phyloP scores from a whole-genome alignment of 2,797 vertebrate genomes.

The Dendrocincla fuliginosa region DNA sequence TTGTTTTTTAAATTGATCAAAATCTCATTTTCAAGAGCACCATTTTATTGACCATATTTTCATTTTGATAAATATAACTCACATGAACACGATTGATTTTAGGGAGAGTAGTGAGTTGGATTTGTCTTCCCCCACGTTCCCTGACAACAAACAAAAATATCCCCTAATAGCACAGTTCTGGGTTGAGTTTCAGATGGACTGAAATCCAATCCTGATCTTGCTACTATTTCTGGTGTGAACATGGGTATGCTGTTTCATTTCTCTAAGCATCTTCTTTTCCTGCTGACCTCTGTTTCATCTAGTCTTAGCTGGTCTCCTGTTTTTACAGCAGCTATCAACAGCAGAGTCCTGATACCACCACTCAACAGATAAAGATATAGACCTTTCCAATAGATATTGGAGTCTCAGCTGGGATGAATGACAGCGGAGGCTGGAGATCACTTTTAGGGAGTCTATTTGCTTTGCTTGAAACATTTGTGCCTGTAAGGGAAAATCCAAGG shows the following conservation, averaged over 20 bases:
- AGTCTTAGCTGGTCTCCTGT: background rate
- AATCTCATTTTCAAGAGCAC: background rate
- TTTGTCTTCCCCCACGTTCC: background rate
- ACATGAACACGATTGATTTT: background rate
- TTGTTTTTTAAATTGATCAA: background rate
- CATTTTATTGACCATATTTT: background rate
- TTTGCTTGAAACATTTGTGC: background rate
- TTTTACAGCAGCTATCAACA: conserved; percentile 6
- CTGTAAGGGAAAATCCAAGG: background rate
- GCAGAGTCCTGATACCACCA: background rate
- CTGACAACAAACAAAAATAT: conserved; percentile 48
- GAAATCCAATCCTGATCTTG: conserved; percentile 44
- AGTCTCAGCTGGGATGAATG: background rate
- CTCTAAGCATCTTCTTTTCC: conserved; percentile 10
- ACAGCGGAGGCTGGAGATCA: background rate
- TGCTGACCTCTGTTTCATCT: background rate
- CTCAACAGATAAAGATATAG: background rate
- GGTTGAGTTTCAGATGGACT: conserved; percentile 42
- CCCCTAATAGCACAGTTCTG: background rate
- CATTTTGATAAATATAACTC: background rate
- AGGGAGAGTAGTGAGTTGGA: background rate
- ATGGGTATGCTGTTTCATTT: conserved; percentile 12
- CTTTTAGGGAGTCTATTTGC: background rate
- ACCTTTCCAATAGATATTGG: background rate
- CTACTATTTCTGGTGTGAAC: conserved; percentile 49